Base-by-base conservation (phyloP, 2,113 vertebrate genomes). In the Origma solitaria region DNA sequence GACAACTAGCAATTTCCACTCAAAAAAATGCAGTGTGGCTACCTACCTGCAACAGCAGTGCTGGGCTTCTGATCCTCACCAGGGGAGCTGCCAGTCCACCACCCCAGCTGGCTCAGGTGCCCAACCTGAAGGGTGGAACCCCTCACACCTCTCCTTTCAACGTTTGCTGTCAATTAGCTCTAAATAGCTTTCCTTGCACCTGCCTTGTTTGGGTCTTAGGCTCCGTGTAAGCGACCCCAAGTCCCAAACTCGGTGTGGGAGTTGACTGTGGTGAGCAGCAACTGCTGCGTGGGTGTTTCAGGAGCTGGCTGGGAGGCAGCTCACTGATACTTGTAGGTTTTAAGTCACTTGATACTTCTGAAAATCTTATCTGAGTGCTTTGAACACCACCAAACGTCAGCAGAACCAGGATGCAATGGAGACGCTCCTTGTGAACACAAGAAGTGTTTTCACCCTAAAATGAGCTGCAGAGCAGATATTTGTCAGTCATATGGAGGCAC, bases 221-320 rank as follows among this genome's bases (percentile, higher is more conserved):
- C 64, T 90, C 54, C 35, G 1, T 45, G 64, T 25, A 40, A 92
- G 35, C 77, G 85, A 93, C 86, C 90, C 68, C 75, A 61, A 47
- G 44, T 82, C 90, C 76, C 47, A 77, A 71, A 79, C 27, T 75
- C 4, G 2, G 54, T 2, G 91, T 90, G 72, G 88, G 92, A 78
- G 92, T 93, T 94, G 88, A 78, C 17, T 90, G 82, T 73, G 86
- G 94, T 30, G 80, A 92, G 72, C 56, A 83, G 86, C 68, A 93
- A 92, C 94, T 78, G 82, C 80, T 78, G 30, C 6, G 88, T 94
- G 86, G 96, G 95, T 44, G 91, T 93, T 80, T 8, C 51, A 83
- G 95, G 91, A 90, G 65, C 91, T 65, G 62, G 65, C 85, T 92
- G 76, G 76, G 82, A 87, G 88, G 90, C 90, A 93, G 62, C 87